Evolutionary conservation across 2,888 invertebrate species (phyloP), one percentile per base, ranked within the genome.

Genomic region (Cataglyphis altisquamis): DNA sequence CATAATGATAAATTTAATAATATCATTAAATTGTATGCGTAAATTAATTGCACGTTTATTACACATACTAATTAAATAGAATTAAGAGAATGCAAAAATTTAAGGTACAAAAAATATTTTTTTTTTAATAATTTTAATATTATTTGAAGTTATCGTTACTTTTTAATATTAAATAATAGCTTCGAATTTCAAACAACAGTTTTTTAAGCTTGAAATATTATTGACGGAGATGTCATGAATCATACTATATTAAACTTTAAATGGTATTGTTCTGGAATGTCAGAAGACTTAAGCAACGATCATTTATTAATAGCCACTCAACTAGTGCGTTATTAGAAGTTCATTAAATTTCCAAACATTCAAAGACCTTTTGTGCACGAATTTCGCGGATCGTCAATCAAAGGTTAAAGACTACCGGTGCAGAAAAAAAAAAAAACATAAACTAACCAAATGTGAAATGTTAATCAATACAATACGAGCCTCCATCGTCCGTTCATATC

Each of bases 401-500:
- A 4, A 57, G 3, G 21, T 32, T 45, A 57, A 78, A 78, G n/a
- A 57, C 5, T 15, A 18, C 6, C 36, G 36, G 2, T 52, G 64
- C 52, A 36, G 32, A 25, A 25, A 36, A 75, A 57, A 36, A 75
- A 57, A 21, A 48, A 78, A 77, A 41, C 10, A 41, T 41, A 36
- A 78, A 78, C 68, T 68, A 68, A 77, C 45, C 29, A 57, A 21
- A 21, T 57, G 9, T 39, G 45, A 45, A 78, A 70, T 18, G 45
- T 78, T 78, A 36, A 45, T 78, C 36, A 78, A 68, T 78, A 12
- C 52, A 70, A 55, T n/a, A 86, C 68, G 1, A 36, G 73, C 3
- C 85, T 83, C 81, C 72, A 73, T 0, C 21, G 60, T 4, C 86
- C 88, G 1, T 63, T 10, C 1, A 0, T 0, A 29, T 88, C 88